Evolutionary conservation across 2,113 vertebrate species (phyloP), one percentile per base, ranked within the genome.

Genomic region (Xiphophorus maculatus): DNA sequence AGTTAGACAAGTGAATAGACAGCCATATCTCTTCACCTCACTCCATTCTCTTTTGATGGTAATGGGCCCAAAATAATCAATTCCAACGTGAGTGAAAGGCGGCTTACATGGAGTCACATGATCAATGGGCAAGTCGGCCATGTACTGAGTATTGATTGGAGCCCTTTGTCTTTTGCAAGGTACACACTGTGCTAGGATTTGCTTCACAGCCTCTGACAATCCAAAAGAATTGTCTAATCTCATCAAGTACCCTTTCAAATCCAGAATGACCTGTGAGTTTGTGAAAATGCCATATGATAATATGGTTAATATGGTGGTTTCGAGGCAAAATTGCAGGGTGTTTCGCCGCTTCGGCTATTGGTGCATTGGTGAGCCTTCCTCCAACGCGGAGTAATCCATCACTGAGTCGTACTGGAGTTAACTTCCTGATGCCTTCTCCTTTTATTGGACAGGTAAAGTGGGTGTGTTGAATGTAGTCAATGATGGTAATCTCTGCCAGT

Each of bases 151-250:
- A 29, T 28, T 62, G 60, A 62, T 29, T 62, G 60, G 27, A 62
- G 60, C 60, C 14, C 4, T 62, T 29, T 62, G 60, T 29, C 60
- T 15, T 62, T 62, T 62, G 60, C 60, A 62, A 14, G 60, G 27
- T 62, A 62, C 27, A 29, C 60, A 62, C 60, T 62, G 27, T 62
- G 60, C 27, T 62, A 62, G 60, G 60, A 62, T 28, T 62, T 62
- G 60, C 27, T 62, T 62, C 60, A 62, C 27, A 13, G 60, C 60
- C 60, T 62, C 60, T 29, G 27, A 62, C 60, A 29, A 62, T 62
- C 27, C 60, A 62, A 29, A 62, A 62, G 27, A 29, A 62, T 15
- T 62, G 27, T 14, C 60, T 62, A 29, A 62, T 62, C 27, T 62
- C 60, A 29, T 27, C 27, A 62, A 62, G 60, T 15, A 62, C 60